Base-by-base conservation (phyloP, 2,888 invertebrate genomes). In the Drosophila mettleri region DNA sequence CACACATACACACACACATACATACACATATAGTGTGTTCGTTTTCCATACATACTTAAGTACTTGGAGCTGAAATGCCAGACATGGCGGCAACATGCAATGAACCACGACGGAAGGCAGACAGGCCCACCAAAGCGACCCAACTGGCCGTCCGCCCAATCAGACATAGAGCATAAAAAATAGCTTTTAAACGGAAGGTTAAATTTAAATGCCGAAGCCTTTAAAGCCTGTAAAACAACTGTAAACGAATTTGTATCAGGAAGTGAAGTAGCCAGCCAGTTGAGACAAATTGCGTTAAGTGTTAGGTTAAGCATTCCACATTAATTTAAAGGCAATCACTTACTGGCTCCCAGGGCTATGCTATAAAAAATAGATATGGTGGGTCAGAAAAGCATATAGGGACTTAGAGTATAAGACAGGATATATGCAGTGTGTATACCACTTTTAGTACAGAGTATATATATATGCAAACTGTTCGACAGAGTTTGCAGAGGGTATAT, bases 81-180 rank as follows among this genome's bases (percentile, higher is more conserved):
- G 89, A 88, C 88, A 88, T 73, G 65, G 68, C 57, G 89, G 88
- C 89, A 79, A 87, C 87, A 88, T 86, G 89, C 88, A 73, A 79
- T 78, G 85, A 85, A 77, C 82, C 64, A 64, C 76, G 76, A 51
- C 84, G 62, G 49, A 67, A 60, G 24, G 52, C 69, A 69, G 78
- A 66, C 79, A 63, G 60, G 41, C 53, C 34, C 41, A 22, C 62
- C 33, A 10, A 34, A 43, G 53, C 57, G 3, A 22, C 49, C 33
- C 33, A 45, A 45, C 33, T 24, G 22, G 10, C 29, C 27, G 7
- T 33, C 29, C 39, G 16, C n/a, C 24, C 36, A 43, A 34, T 34
- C 33, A 43, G 24, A 29, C 61, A 58, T 22, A 20, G 18, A 12
- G 38, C 58, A 58, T 27, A 51, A 7, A 36, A 51, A 27, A 36